Evolutionary conservation across 2,888 invertebrate species (phyloP).

Genomic region (Lampropteryx suffumata): DNA sequence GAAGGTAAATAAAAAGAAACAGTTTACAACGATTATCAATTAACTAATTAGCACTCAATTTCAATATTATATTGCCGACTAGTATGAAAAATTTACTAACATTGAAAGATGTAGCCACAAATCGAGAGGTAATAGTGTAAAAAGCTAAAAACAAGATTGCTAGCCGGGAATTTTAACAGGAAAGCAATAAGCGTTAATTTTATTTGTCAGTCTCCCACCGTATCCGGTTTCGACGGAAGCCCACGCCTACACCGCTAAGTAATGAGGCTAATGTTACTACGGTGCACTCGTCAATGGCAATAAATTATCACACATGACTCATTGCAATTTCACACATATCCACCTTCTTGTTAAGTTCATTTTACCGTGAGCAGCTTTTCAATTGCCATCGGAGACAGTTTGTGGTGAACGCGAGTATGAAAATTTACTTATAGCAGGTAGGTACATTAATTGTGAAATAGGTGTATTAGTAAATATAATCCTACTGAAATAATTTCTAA

Average conservation of each 20-base stretch:
- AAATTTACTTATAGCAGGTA: conserved; percentile 10
- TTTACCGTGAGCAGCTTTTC: conserved; percentile 18
- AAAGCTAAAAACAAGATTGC: conserved; percentile 11
- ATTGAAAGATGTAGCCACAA: not conserved
- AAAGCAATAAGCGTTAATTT: conserved; percentile 74
- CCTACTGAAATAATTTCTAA: too few relatives aligned
- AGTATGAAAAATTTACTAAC: too few relatives aligned
- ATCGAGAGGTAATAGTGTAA: conserved; percentile 4
- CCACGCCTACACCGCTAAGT: conserved; percentile 76
- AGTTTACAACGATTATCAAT: too few relatives aligned
- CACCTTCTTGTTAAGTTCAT: conserved; percentile 23
- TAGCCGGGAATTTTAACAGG: conserved; percentile 48
- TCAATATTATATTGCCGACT: too few relatives aligned
- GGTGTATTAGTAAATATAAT: too few relatives aligned
- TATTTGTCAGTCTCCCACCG: conserved; percentile 67
- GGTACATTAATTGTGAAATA: conserved; percentile 1
- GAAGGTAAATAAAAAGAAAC: too few relatives aligned
- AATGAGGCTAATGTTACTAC: conserved; percentile 74
- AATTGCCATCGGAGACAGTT: conserved; percentile 22
- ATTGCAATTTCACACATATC: conserved; percentile 42
- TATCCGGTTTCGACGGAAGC: conserved; percentile 77
- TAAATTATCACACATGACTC: conserved; percentile 41
- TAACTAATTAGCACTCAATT: too few relatives aligned
- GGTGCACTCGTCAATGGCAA: conserved; percentile 51
- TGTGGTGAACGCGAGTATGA: conserved; percentile 11